Evolutionary conservation across 2,113 vertebrate genomes (phyloP), one percentile per base, ranked within the genome.

Genomic region (Mungos mungo): DNA sequence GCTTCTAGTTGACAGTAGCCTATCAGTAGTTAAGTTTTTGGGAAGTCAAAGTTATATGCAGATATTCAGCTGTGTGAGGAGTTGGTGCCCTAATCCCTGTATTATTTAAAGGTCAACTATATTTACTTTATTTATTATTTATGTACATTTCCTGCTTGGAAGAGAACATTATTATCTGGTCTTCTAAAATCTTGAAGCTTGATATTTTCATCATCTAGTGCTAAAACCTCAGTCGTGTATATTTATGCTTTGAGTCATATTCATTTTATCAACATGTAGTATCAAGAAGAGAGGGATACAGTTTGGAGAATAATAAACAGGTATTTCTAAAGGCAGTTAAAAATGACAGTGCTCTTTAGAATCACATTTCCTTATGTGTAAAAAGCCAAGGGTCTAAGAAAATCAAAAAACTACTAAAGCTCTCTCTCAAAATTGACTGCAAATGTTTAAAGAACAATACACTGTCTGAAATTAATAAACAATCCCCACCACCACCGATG

Each of bases 401-500:
- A 79, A 79, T 93, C 76, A 94, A 52, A 81, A 96, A 68, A 0
- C 7, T 63, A 88, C 80, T 54, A n/a, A 41, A 89, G 19, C 0
- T 60, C n/a, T 91, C 60, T 57, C 88, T 93, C 83, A 85, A 98
- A 95, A 79, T 74, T 86, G 57, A 93, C 52, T 52, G n/a, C 41
- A 98, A 83, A 89, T 33, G 57, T 57, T 85, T 94, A 72, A 97
- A 89, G 72, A 97, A 74, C 33, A 92, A 87, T 76, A 60, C 12
- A 10, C 16, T 74, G 38, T 33, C 38, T 96, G 14, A 72, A 96
- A 95, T 97, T 88, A 96, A 83, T 0, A 7, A 52, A 47, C 41
- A 88, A 77, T 52, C 35, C 41, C 31, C 41, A 23, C 5, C 71
- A 11, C 6, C 0, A 15, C 31, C 11, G 5, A 74, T 7, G 63